Base-by-base conservation (phyloP, 92 coral and sea anemone species). In the Actinostola sp. region DNA sequence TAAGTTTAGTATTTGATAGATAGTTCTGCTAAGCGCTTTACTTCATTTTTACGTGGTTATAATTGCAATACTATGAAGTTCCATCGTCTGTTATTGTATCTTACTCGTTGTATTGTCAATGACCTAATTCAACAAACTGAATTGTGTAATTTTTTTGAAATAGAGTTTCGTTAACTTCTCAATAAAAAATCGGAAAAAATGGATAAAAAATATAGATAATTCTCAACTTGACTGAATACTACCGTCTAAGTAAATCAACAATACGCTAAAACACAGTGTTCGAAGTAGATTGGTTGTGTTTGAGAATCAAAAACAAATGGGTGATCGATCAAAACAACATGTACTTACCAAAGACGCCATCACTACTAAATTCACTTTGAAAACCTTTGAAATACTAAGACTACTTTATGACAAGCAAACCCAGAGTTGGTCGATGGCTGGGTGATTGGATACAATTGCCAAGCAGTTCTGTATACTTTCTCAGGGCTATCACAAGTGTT, bases 381-480 rank as follows among this genome's bases (percentile, higher is more conserved):
- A 11, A 46, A 27, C 15, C 9, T 8, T 28, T 46, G 2, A 2
- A 28, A 68, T 36, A 20, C 7, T 51, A 10, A 44, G n/a, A 28
- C 43, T 20, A 34, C 16, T 26, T 30, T 33, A 51, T 25, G 2
- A 21, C 26, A 52, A 35, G 61, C 74, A 68, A 68, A 51, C 51
- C 74, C 74, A 68, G 74, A 68, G 74, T 16, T 42, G 61, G 34
- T 57, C 13, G 39, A 57, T 57, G 63, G 20, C 3, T 50, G 34
- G 27, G 16, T 46, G 31, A 53, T 48, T 2, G 12, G 12, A 17
- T 8, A 48, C 54, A 8, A 53, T 53, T 24, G 7, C 60, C 15
- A 20, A 25, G 13, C 60, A 53, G 60, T 68, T 68, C 74, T 68
- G 74, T 51, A 68, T 68, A 33, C 44, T 68, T 51, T 31, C 61